These are phyloP conservation scores for Sylvia borin DNA, from an alignment of 2,797 vertebrate genomes.

Conservation along the genomic window DNA sequence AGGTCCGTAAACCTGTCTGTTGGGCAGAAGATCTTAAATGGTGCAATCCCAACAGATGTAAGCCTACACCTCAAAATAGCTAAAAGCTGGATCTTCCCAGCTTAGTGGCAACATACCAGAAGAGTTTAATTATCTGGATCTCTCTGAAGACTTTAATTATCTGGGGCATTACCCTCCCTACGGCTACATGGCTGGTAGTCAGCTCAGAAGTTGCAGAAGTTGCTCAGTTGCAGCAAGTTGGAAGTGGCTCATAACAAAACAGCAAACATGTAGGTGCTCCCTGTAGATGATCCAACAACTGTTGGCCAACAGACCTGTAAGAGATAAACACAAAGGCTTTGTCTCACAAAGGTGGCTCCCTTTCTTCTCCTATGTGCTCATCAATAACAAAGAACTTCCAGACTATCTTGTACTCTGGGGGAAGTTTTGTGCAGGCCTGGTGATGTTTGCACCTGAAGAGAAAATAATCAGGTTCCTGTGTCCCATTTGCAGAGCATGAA, in stretches of 20 bases:
- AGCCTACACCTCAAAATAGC: not conserved
- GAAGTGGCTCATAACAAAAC: not conserved
- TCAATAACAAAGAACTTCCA: not conserved
- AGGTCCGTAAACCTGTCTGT: not conserved
- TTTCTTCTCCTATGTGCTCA: not conserved
- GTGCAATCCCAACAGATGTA: not conserved
- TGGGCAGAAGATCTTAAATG: not conserved
- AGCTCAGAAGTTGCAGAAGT: not conserved
- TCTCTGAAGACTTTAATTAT: not conserved
- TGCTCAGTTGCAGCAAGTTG: not conserved
- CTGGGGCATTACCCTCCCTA: not conserved
- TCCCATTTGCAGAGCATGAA: not conserved
- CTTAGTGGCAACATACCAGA: not conserved
- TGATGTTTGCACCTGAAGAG: not conserved
- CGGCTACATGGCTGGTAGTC: not conserved
- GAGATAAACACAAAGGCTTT: not conserved
- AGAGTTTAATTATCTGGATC: not conserved
- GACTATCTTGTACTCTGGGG: not conserved
- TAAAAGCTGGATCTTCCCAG: not conserved
- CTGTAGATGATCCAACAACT: not conserved
- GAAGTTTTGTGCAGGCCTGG: not conserved
- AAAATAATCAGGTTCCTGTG: not conserved
- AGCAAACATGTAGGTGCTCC: not conserved
- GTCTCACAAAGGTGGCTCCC: not conserved
- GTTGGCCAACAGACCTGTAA: not conserved